Evolutionary conservation across 1,140 invertebrate species (phyloP).

Genomic region (Chymomyza costata): DNA sequence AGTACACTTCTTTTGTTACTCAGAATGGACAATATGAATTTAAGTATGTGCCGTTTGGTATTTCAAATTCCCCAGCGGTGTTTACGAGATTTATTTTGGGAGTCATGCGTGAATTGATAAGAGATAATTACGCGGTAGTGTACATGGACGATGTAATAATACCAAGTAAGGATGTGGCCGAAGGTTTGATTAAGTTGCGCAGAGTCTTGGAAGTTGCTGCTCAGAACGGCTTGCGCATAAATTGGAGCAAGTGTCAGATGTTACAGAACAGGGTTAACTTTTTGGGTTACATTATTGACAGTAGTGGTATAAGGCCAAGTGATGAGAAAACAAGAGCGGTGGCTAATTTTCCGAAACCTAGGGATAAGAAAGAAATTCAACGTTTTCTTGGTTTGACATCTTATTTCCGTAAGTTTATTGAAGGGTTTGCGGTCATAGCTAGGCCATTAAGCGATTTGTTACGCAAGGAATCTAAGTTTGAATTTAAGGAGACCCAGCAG

Average conservation of each 20-base stretch:
- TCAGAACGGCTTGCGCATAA: not conserved
- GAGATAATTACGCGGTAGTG: no score
- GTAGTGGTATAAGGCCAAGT: not conserved
- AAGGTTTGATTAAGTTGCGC: not conserved
- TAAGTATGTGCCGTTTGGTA: no score
- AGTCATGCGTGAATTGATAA: no score
- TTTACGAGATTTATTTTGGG: no score
- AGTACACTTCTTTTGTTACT: slow-evolving; percentile 12
- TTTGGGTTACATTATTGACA: slow-evolving; percentile 14
- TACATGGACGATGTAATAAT: not conserved
- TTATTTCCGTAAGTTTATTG: slow-evolving; percentile 6
- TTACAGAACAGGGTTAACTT: slow-evolving; percentile 1
- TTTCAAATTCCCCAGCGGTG: no score
- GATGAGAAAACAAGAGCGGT: slow-evolving; percentile 2
- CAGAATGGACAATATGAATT: slow-evolving; percentile 9
- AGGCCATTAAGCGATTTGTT: no score
- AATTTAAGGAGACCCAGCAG: slow-evolving; percentile 6
- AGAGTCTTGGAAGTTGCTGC: not conserved
- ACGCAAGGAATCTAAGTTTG: no score
- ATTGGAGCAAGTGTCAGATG: slow-evolving; percentile 1
- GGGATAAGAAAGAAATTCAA: slow-evolving; percentile 6
- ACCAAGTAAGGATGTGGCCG: not conserved
- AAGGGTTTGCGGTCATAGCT: slow-evolving; percentile 1
- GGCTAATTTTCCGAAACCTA: slow-evolving; percentile 6
- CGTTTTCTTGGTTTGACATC: slow-evolving; percentile 13